Evolutionary conservation across 2,797 vertebrate species (phyloP), one percentile per base, ranked within the genome.

Genomic region (Smutsia gigantea): DNA sequence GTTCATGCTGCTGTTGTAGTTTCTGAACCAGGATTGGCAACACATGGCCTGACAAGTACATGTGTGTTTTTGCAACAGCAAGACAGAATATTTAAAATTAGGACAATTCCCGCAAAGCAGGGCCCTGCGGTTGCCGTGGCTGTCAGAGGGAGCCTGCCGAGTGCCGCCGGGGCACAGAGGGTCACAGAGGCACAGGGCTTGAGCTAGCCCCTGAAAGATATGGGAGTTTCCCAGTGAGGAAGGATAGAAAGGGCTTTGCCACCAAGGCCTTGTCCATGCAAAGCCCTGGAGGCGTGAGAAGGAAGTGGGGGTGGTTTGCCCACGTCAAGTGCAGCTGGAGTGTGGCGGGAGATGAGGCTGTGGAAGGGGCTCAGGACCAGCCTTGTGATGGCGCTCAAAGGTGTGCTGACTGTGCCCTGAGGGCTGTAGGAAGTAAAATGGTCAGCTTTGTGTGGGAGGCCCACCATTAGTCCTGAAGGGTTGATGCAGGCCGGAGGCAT

Each of bases 231-330:
- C 61, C 12, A 25, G 27, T n/a, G 34, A 49, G 19, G n/a, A 74
- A 53, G 21, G 53, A 51, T 1, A 19, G n/a, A 59, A 79, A 53
- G 71, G 31, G 42, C 6, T 66, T 90, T 92, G 77, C 46, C 31
- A n/a, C 64, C n/a, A 2, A 5, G 10, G 14, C 5, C 4, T 0
- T 53, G 3, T 42, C 9, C 9, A 15, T 31, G n/a, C 39, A 63
- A 23, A 39, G 39, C 64, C 46, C 11, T 8, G 42, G 51, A 13
- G 5, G 6, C 29, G 17, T 27, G 57, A 27, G 31, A 85, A 29
- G 42, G 18, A 37, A 8, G 25, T n/a, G 23, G 42, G 53, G 42
- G 12, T 42, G 13, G 13, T 72, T 74, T 69, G 18, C 75, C 37
- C 27, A 78, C 27, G 46, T 34, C n/a, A 9, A 1, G 1, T n/a